Conservation (phyloP, 1,140 invertebrate genomes). For the Tetragonula clypearis region DNA sequence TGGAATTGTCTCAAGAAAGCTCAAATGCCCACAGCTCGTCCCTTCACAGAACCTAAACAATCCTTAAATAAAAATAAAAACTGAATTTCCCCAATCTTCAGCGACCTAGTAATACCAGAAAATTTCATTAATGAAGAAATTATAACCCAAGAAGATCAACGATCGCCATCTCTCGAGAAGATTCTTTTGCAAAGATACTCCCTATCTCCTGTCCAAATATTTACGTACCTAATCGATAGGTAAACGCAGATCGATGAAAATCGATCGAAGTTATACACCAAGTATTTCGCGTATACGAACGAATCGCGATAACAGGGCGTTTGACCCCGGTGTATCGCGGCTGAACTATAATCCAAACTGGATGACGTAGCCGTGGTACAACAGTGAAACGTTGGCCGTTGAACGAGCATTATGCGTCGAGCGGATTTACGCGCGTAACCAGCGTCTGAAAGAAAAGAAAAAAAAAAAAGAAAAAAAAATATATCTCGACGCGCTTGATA, state of each 20-base stretch:
- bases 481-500: constrained; percentile 9
- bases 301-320: constrained; percentile 66
- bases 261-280: background rate
- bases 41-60: too few species aligned
- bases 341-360: constrained; percentile 68
- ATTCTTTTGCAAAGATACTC: background rate
- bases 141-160: background rate
- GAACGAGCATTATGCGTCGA: constrained; percentile 16
- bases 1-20: background rate
- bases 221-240: background rate
- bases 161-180: background rate
- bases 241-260: background rate
- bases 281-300: background rate
- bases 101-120: background rate
- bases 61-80: too few species aligned
- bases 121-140: background rate
- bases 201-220: background rate
- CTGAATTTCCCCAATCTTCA: background rate
- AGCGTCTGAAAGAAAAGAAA: background rate
- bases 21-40: too few species aligned
- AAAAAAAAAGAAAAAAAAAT: background rate
- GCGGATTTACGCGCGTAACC: constrained; percentile 9
- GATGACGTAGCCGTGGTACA: constrained; percentile 56
- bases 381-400: constrained; percentile 47
- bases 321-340: constrained; percentile 70